A percentile compares a stretch with the other conserved stretches of the same genome.
Conservation (phyloP, 2,888 invertebrate genomes). For the Pristionchus mayeri region DNA sequence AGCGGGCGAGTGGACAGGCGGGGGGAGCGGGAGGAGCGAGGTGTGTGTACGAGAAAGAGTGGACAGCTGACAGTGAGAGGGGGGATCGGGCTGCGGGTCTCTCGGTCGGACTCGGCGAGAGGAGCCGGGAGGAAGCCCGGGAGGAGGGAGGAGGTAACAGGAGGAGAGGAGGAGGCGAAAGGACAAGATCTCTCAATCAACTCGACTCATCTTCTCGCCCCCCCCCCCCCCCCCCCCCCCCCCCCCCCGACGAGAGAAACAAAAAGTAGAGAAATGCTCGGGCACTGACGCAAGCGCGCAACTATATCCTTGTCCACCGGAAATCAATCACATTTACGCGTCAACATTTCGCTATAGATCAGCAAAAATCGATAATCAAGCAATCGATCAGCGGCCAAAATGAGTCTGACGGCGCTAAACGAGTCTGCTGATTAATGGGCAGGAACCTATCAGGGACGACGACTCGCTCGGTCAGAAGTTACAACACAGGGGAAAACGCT, state of each 20-base stretch:
- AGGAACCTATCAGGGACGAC: slow-evolving; percentile 15
- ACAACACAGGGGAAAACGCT: too few species aligned
- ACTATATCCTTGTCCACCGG: not conserved
- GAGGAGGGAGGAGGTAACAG: not conserved
- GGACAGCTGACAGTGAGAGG: slow-evolving; percentile 28
- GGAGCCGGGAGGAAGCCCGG: not conserved
- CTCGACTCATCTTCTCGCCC: not conserved
- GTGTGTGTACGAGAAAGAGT: not conserved
- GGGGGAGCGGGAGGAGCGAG: not conserved
- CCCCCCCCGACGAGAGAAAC: not conserved
- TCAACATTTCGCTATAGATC: too few species aligned
- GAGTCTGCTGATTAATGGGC: slow-evolving; percentile 22
- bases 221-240: not conserved
- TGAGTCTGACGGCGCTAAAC: not conserved
- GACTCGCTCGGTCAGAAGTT: slow-evolving; percentile 17
- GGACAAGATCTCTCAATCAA: too few species aligned
- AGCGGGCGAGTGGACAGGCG: not conserved
- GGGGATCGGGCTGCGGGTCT: not conserved
- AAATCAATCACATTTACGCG: not conserved
- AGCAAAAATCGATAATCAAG: not conserved
- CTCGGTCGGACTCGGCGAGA: not conserved
- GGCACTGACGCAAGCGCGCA: slow-evolving; percentile 10
- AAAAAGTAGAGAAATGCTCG: not conserved
- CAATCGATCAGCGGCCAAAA: not conserved
- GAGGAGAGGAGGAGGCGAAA: not conserved